Conservation (phyloP, 2,113 vertebrate species). For the Albula goreensis region DNA sequence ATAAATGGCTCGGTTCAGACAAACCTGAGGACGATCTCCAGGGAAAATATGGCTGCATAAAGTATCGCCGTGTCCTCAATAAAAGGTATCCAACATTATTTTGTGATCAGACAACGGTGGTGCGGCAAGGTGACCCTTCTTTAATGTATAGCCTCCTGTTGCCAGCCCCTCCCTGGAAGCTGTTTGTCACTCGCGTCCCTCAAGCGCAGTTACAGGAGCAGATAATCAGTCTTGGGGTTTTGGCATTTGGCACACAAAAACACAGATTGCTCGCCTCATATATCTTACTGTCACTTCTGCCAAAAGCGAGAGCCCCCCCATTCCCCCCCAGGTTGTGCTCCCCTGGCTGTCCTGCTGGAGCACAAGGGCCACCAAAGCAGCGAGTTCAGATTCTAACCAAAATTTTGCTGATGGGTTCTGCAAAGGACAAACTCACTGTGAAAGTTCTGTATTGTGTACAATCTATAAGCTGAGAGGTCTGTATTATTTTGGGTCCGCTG, state of each 20-base stretch:
- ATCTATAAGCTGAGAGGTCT: background rate
- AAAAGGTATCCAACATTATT: conserved; percentile 53
- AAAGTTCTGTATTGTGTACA: background rate
- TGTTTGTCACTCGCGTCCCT: conserved; percentile 69
- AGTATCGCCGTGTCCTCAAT: conserved; percentile 5
- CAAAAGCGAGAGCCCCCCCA: background rate
- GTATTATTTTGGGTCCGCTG: too few species aligned
- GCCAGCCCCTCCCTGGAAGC: conserved; percentile 69
- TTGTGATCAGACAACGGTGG: conserved; percentile 64
- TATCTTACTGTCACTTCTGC: conserved; percentile 23
- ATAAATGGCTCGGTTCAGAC: background rate
- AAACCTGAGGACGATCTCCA: background rate
- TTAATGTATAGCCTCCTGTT: conserved; percentile 66
- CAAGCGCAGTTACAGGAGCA: conserved; percentile 66
- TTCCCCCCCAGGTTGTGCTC: background rate
- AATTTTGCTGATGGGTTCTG: background rate
- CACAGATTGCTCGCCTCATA: conserved; percentile 59
- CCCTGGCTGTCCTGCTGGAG: background rate
- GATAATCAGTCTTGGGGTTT: conserved; percentile 65
- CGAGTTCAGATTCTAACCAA: background rate
- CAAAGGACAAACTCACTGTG: background rate
- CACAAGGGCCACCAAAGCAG: background rate
- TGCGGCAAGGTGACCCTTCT: conserved; percentile 69
- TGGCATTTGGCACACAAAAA: conserved; percentile 61
- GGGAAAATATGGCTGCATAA: background rate